phyloP scores from a whole-genome alignment of 2,113 vertebrate genomes.

The Hiodon tergisus region DNA sequence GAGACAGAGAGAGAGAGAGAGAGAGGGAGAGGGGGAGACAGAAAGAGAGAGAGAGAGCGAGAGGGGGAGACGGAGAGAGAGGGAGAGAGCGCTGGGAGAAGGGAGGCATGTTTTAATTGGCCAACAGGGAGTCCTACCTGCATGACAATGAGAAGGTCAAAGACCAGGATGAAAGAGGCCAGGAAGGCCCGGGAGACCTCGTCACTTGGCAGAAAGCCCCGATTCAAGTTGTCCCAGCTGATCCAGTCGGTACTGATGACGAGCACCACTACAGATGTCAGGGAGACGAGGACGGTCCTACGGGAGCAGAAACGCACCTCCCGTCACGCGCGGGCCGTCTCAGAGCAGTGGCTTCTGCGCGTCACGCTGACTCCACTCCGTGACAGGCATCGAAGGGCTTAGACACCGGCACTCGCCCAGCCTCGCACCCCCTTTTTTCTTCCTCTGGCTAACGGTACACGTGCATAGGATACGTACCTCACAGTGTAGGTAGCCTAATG shows the following conservation, averaged over 20 bases:
- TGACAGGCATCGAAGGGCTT: not conserved
- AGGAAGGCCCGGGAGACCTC: slow-evolving; percentile 96
- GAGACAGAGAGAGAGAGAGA: not conserved
- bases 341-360: not conserved
- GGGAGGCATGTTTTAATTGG: slow-evolving; percentile 53
- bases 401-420: not conserved
- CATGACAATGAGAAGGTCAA: slow-evolving; percentile 99
- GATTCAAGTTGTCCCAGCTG: slow-evolving; percentile 97
- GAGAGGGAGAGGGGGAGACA: not conserved
- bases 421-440: not conserved
- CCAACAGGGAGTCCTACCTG: slow-evolving; percentile 73
- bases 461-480: no score
- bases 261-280: slow-evolving; percentile 90
- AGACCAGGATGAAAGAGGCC: slow-evolving; percentile 96
- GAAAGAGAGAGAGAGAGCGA: not conserved
- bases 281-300: slow-evolving; percentile 86
- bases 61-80: slow-evolving; percentile 29
- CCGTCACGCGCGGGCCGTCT: slow-evolving; percentile 1
- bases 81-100: slow-evolving; percentile 31
- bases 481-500: no score
- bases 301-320: slow-evolving; percentile 11
- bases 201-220: slow-evolving; percentile 93
- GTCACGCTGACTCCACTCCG: not conserved
- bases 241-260: slow-evolving; percentile 98
- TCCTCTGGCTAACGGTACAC: not conserved